A percentile compares a stretch with the other conserved stretches of the same genome.
These are phyloP conservation scores for Myanophis thanlyinensis DNA, from an alignment of 2,113 vertebrate species.

Conservation along the genomic window DNA sequence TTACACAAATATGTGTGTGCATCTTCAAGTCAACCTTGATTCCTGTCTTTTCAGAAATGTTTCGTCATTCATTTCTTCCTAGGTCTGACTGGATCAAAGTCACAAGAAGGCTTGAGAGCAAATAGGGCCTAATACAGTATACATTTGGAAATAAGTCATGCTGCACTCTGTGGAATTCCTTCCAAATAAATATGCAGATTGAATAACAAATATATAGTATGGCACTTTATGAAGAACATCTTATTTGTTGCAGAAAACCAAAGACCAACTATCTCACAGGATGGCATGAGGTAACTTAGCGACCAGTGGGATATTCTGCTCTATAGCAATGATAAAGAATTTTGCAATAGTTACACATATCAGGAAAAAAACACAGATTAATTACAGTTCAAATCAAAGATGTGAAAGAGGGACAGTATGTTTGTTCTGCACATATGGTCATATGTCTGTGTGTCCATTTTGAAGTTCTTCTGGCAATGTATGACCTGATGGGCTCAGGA, in stretches of 20 bases:
- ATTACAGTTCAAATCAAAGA: background rate
- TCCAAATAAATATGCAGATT: constrained; percentile 26
- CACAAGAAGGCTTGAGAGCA: background rate
- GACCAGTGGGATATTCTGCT: background rate
- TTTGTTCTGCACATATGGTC: background rate
- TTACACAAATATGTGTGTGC: background rate
- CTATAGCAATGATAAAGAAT: background rate
- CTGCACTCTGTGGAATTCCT: constrained; percentile 39
- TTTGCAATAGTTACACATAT: background rate
- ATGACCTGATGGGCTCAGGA: constrained; percentile 45
- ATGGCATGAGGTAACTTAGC: background rate
- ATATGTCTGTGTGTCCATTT: background rate
- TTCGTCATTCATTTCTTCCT: background rate
- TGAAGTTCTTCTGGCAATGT: constrained; percentile 42
- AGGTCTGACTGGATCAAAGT: background rate
- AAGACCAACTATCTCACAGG: background rate
- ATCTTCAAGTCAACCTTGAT: background rate
- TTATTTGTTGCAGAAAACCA: constrained; percentile 9
- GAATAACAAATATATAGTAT: background rate
- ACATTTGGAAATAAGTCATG: background rate
- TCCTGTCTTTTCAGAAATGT: background rate
- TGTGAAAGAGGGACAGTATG: background rate
- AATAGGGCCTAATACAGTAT: background rate
- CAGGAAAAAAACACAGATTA: background rate
- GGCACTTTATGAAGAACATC: background rate